Percentiles rank a stretch among this genome's conserved stretches.
Evolutionary conservation across 2,888 invertebrate genomes (phyloP).

Genomic region (Hypselothyrea guttata): DNA sequence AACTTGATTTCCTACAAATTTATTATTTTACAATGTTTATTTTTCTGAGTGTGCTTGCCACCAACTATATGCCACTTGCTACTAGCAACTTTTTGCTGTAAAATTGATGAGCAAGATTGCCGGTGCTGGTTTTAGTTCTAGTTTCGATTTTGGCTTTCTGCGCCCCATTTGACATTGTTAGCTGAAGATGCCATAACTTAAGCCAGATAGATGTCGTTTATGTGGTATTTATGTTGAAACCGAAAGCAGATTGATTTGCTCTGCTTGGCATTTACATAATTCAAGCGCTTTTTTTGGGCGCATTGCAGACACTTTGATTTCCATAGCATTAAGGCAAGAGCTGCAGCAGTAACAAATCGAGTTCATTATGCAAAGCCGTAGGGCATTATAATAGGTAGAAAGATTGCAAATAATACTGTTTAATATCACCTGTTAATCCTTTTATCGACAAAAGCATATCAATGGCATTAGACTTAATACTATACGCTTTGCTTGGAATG

Average conservation of each 20-base stretch:
- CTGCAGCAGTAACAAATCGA: constrained; percentile 10
- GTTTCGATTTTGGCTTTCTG: background rate
- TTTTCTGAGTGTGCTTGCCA: too few relatives aligned
- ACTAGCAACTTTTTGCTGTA: constrained; percentile 26
- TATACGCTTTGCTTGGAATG: background rate
- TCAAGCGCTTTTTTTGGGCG: constrained; percentile 48
- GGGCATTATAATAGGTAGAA: background rate
- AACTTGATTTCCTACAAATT: too few relatives aligned
- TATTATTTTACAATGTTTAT: too few relatives aligned
- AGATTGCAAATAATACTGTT: constrained; percentile 17
- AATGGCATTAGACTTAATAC: constrained; percentile 23
- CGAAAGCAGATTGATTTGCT: constrained; percentile 62
- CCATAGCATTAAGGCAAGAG: constrained; percentile 46
- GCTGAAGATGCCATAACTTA: constrained; percentile 33
- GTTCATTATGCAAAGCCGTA: constrained; percentile 47
- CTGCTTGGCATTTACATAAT: constrained; percentile 58
- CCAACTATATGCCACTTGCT: constrained; percentile 1
- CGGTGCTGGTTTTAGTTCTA: background rate
- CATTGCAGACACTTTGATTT: constrained; percentile 66
- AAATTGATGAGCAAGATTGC: constrained; percentile 52
- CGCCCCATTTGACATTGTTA: constrained; percentile 34
- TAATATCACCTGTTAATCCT: constrained; percentile 38
- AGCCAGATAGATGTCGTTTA: constrained; percentile 62
- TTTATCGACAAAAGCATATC: constrained; percentile 28
- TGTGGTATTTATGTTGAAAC: constrained; percentile 65